Evolutionary conservation across 2,888 invertebrate species (phyloP).

Genomic region (Hesperia comma): DNA sequence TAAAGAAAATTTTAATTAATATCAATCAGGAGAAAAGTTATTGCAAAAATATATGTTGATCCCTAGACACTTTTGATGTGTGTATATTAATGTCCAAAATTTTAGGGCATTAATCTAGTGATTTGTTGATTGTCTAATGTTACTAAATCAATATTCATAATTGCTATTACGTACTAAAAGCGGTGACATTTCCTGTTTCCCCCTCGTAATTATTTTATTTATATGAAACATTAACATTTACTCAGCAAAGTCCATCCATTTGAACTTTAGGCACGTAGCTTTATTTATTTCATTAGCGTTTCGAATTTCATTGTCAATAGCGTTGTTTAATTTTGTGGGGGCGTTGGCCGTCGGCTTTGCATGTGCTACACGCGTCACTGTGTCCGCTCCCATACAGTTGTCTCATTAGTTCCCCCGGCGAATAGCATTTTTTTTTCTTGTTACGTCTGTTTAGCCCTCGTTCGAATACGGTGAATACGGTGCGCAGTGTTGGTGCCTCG

Average conservation of each 20-base stretch:
- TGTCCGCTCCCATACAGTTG: conserved; percentile 57
- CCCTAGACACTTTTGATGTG: no score
- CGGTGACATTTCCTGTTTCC: not conserved
- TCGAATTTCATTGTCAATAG: conserved; percentile 61
- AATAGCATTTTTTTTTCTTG: conserved; percentile 62
- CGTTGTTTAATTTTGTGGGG: conserved; percentile 59
- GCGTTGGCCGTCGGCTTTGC: conserved; percentile 63
- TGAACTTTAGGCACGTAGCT: conserved; percentile 31
- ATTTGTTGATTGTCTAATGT: no score
- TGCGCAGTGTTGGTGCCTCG: conserved; percentile 45
- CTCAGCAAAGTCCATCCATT: conserved; percentile 21
- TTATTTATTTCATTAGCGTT: conserved; percentile 52
- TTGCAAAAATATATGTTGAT: no score
- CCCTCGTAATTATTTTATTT: not conserved
- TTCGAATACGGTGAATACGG: conserved; percentile 59
- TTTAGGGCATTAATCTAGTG: no score
- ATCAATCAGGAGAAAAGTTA: no score
- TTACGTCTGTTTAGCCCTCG: conserved; percentile 62
- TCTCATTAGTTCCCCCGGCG: conserved; percentile 67
- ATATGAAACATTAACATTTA: conserved; percentile 15
- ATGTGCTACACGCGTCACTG: conserved; percentile 50
- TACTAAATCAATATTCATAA: no score
- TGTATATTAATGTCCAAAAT: no score
- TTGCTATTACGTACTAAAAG: no score
- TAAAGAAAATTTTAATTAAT: no score